Conservation (phyloP, 2,888 invertebrate genomes). For the Brachyptera risi region DNA sequence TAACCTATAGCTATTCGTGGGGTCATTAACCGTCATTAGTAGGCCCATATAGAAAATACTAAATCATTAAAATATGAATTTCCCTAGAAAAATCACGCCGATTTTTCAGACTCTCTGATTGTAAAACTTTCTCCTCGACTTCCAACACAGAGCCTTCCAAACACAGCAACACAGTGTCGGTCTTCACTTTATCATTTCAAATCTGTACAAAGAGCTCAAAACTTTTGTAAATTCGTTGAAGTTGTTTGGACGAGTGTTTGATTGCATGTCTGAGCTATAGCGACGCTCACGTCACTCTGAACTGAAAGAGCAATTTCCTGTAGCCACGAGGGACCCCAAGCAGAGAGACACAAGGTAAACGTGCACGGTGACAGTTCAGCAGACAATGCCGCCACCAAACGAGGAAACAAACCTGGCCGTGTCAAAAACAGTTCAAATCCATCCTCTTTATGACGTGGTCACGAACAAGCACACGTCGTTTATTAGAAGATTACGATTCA, state of each 20-base stretch:
- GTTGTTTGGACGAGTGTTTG: not conserved
- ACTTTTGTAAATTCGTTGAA: too few relatives aligned
- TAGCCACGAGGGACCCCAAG: not conserved
- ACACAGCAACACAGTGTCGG: too few relatives aligned
- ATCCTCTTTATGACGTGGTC: slow-evolving; percentile 4
- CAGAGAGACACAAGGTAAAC: slow-evolving; percentile 14
- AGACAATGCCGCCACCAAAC: slow-evolving; percentile 11
- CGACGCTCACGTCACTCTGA: slow-evolving; percentile 8
- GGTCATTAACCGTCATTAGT: too few relatives aligned
- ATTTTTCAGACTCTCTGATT: too few relatives aligned
- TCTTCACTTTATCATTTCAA: not conserved
- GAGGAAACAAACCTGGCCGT: slow-evolving; percentile 10
- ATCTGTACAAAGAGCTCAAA: too few relatives aligned
- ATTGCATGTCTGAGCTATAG: slow-evolving; percentile 1
- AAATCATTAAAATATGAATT: too few relatives aligned
- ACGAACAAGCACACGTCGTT: slow-evolving; percentile 13
- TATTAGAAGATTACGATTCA: slow-evolving; percentile 11
- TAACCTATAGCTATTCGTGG: too few relatives aligned
- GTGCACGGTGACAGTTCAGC: slow-evolving; percentile 18
- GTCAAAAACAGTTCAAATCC: slow-evolving; percentile 14
- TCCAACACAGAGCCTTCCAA: too few relatives aligned
- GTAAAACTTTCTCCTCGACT: too few relatives aligned
- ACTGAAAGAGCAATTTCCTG: slow-evolving; percentile 19
- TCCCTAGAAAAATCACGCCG: too few relatives aligned
- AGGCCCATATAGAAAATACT: too few relatives aligned